Evolutionary conservation across 2,888 invertebrate genomes (phyloP).

Genomic region (Trisateles emortualis): DNA sequence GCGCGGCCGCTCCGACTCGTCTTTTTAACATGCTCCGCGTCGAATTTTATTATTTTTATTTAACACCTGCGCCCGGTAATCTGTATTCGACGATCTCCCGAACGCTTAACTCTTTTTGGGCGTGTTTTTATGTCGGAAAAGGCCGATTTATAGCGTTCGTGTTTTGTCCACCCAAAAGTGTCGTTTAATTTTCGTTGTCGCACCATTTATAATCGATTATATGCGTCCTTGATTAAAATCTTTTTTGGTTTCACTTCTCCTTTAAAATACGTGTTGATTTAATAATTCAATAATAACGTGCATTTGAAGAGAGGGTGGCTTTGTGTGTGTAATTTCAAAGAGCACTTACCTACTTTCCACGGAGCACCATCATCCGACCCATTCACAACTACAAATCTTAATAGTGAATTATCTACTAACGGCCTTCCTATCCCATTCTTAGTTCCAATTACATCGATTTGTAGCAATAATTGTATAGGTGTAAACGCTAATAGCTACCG

Average conservation of each 20-base stretch:
- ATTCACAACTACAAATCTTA: conserved; percentile 33
- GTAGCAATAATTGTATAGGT: conserved; percentile 63
- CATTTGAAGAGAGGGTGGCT: not conserved
- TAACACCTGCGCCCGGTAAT: conserved; percentile 86
- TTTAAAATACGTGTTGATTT: conserved; percentile 10
- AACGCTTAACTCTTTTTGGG: conserved; percentile 86
- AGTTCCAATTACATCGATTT: conserved; percentile 51
- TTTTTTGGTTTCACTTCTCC: conserved; percentile 20
- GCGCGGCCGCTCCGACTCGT: conserved; percentile 77
- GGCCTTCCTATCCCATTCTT: conserved; percentile 28
- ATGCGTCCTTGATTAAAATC: conserved; percentile 69
- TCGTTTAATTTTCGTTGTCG: conserved; percentile 82
- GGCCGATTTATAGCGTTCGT: conserved; percentile 77
- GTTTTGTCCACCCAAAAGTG: conserved; percentile 78
- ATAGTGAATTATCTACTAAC: conserved; percentile 27
- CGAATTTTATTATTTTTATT: conserved; percentile 86
- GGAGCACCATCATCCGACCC: not conserved
- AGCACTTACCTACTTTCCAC: not conserved
- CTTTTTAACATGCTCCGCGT: conserved; percentile 78
- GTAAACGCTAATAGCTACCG: conserved; percentile 76
- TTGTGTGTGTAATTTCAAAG: not conserved
- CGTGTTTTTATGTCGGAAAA: conserved; percentile 71
- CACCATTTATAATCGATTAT: conserved; percentile 80
- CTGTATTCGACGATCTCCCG: conserved; percentile 84
- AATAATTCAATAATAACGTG: conserved; percentile 1